phyloP scores from a whole-genome alignment of 2,888 invertebrate species.

The Drosophila recens region DNA sequence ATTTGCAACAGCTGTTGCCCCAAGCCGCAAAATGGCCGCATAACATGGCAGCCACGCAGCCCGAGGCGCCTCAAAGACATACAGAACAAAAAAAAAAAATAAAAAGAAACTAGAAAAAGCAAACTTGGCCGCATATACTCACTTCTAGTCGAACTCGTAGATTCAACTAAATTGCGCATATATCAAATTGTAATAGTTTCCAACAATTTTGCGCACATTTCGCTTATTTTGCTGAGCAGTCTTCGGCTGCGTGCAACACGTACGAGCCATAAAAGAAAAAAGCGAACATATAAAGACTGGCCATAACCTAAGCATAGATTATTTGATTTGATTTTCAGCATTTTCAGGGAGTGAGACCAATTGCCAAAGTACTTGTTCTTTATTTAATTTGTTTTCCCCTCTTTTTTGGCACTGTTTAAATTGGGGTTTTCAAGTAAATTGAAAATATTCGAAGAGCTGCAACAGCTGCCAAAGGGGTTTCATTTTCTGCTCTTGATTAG shows the following conservation, averaged over 20 bases:
- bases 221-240: constrained; percentile 57
- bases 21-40: constrained; percentile 67
- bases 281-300: constrained; percentile 19
- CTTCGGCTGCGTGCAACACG: constrained; percentile 65
- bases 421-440: constrained; percentile 54
- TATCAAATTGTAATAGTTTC: constrained; percentile 76
- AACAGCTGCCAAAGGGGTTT: constrained; percentile 59
- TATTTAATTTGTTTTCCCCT: constrained; percentile 46
- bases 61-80: constrained; percentile 5
- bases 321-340: constrained; percentile 53
- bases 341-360: constrained; percentile 30
- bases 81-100: constrained; percentile 3
- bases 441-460: constrained; percentile 45
- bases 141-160: constrained; percentile 44
- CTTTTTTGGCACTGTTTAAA: constrained; percentile 33
- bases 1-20: constrained; percentile 71
- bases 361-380: constrained; percentile 49
- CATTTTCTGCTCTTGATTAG: constrained; percentile 53
- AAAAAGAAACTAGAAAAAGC: constrained; percentile 5
- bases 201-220: constrained; percentile 72
- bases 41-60: constrained; percentile 56
- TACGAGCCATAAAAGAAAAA: constrained; percentile 56
- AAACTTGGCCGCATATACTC: constrained; percentile 35
- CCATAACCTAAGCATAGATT: constrained; percentile 51
- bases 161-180: constrained; percentile 75